Conservation (phyloP, 2,888 invertebrate genomes). For the Hydriomena furcata region DNA sequence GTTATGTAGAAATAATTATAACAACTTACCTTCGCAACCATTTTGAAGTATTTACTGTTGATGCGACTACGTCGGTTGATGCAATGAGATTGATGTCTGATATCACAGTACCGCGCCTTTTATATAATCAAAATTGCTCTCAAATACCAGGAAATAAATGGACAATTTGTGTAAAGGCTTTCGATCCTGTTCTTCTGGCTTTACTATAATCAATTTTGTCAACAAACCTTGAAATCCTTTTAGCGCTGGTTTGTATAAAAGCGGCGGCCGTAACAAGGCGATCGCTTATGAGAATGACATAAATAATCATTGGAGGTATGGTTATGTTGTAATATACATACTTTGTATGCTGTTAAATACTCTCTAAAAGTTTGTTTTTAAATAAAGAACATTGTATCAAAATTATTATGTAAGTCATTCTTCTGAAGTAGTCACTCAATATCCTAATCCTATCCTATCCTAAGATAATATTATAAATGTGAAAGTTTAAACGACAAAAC, state of each 20-base stretch:
- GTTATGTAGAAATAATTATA: neutral
- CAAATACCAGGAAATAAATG: conserved; percentile 43
- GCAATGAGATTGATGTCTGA: conserved; percentile 48
- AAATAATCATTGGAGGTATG: too few relatives aligned
- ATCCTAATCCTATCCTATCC: too few relatives aligned
- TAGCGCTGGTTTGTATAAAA: neutral
- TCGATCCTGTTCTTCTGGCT: conserved; percentile 22
- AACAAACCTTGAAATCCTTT: conserved; percentile 11
- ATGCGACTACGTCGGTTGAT: conserved; percentile 58
- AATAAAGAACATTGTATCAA: too few relatives aligned
- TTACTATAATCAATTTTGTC: conserved; percentile 18
- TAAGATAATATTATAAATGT: too few relatives aligned
- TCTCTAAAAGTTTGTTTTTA: too few relatives aligned
- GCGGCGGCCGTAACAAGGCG: neutral
- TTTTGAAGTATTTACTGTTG: conserved; percentile 47
- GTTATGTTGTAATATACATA: too few relatives aligned
- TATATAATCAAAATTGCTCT: conserved; percentile 47
- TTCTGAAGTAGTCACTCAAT: too few relatives aligned
- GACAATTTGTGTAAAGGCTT: conserved; percentile 14
- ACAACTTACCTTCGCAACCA: conserved; percentile 66
- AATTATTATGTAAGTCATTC: too few relatives aligned
- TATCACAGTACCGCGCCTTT: conserved; percentile 35
- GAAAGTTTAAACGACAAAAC: too few relatives aligned
- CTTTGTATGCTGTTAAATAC: too few relatives aligned
- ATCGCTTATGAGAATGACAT: too few relatives aligned